Evolutionary conservation across 2,113 vertebrate genomes (phyloP), one percentile per base, ranked within the genome.

Genomic region (Ochotona curzoniae): DNA sequence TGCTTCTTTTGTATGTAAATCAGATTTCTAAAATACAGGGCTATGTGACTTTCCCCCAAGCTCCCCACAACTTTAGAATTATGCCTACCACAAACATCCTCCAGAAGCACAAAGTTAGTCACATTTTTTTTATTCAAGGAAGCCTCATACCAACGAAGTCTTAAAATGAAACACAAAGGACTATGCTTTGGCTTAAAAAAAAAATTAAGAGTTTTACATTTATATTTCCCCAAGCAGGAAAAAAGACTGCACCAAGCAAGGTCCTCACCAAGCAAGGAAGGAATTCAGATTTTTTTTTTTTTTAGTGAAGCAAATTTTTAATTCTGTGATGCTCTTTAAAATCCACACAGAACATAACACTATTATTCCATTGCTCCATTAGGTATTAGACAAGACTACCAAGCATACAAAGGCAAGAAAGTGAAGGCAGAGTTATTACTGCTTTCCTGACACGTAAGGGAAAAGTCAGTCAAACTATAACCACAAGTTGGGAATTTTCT

Each of bases 161-260:
- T 93, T 87, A 83, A 63, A 74, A 84, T 67, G 13, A 80, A 86
- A 79, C 57, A 66, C 3, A 10, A 57, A 20, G 8, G 60, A 70
- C 14, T 21, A 21, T 12, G 54, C 78, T 85, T 73, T 60, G 23
- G 26, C 60, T 30, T 81, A 75, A 26, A 21, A 8, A 71, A 44
- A 57, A 57, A 18, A 47, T 26, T 30, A 80, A 71, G 47, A 76
- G 69, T 95, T 94, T 95, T 88, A 90, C 95, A 92, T 87, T 92
- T 66, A 76, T 64, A 94, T 85, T 82, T 79, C 86, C 76, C 86
- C 28, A 76, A 70, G 69, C 81, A 85, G 30, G 44, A 92, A 74
- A 74, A 90, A 69, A 79, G 64, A 90, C 83, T 60, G 70, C 25
- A 28, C 82, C 91, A 84, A n/a, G n/a, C 57, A 1, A 44, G 3